Evolutionary conservation across 2,113 vertebrate genomes (phyloP).

Genomic region (Prinia subflava): DNA sequence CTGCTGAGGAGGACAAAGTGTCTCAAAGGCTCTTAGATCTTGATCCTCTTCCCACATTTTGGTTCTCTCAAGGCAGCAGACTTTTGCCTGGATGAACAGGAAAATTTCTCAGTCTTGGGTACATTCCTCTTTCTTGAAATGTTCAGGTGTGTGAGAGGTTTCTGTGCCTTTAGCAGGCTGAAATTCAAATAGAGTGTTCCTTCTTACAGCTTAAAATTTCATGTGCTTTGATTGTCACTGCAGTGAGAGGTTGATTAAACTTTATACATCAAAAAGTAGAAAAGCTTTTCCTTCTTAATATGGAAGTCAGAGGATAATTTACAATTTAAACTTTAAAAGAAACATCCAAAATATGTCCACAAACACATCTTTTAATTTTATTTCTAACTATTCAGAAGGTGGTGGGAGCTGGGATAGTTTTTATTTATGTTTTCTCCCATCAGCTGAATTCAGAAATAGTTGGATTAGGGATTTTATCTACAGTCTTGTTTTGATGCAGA

Average conservation of each 20-base stretch:
- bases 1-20: background rate
- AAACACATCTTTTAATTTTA: background rate
- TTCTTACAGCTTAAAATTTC: background rate
- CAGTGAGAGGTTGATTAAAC: background rate
- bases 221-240: background rate
- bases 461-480: background rate
- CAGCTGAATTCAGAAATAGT: background rate
- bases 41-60: background rate
- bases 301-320: background rate
- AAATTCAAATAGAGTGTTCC: background rate
- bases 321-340: background rate
- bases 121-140: background rate
- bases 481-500: background rate
- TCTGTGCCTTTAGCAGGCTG: background rate
- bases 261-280: background rate
- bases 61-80: background rate
- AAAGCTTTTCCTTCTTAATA: background rate
- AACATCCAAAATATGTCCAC: background rate
- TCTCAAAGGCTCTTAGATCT: background rate
- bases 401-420: background rate
- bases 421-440: background rate
- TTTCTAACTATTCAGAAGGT: background rate
- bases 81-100: background rate
- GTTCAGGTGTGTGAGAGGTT: fast-evolving
- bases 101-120: background rate